Conservation (phyloP, 2,888 invertebrate species). For the Nymphalis polychloros region DNA sequence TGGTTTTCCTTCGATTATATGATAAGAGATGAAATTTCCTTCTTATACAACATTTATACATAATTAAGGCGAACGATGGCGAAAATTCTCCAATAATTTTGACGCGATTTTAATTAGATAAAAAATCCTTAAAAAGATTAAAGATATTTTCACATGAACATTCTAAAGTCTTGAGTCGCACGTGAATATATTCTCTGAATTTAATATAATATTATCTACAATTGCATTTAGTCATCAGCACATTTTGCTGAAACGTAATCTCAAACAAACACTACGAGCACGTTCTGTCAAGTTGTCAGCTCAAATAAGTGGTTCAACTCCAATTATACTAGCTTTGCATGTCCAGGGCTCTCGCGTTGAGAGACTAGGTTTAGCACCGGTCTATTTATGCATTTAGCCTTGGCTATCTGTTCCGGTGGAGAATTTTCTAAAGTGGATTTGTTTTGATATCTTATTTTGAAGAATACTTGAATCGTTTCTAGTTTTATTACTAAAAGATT, state of each 20-base stretch:
- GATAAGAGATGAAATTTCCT: too few species aligned
- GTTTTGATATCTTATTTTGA: background rate
- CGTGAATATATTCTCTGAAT: background rate
- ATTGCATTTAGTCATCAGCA: conserved; percentile 19
- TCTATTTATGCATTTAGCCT: conserved; percentile 31
- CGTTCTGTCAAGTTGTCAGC: conserved; percentile 41
- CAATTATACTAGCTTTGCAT: conserved; percentile 41
- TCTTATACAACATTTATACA: too few species aligned
- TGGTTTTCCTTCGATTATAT: too few species aligned
- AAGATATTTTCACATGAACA: background rate
- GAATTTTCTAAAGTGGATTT: conserved; percentile 9
- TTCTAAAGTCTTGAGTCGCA: conserved; percentile 2
- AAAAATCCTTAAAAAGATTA: too few species aligned
- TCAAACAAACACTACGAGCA: conserved; percentile 36
- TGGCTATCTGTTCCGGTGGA: conserved; percentile 22
- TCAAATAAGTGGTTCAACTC: conserved; percentile 41
- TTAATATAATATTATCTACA: conserved; percentile 24
- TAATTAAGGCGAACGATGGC: too few species aligned
- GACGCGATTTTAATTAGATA: too few species aligned
- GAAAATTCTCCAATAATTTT: too few species aligned
- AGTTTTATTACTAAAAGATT: background rate
- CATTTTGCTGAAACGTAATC: conserved; percentile 35
- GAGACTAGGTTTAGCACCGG: conserved; percentile 24
- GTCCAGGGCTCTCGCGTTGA: conserved; percentile 35
- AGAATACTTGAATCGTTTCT: background rate